These are phyloP conservation scores for Brachyistius frenatus DNA, from an alignment of 2,113 vertebrate genomes.

Conservation along the genomic window DNA sequence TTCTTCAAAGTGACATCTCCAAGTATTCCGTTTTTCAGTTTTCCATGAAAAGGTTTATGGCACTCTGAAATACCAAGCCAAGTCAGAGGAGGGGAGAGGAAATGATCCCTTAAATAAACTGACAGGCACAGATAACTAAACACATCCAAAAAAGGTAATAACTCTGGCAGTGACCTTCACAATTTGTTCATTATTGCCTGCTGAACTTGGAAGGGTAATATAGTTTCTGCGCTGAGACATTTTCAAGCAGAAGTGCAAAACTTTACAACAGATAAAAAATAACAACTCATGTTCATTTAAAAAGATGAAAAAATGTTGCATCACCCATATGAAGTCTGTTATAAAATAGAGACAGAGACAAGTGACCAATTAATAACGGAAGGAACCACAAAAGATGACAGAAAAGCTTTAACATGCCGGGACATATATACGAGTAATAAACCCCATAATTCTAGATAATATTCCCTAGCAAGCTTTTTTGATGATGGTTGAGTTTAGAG, in stretches of 20 bases:
- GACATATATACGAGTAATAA: too few species aligned
- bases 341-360: too few species aligned
- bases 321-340: too few species aligned
- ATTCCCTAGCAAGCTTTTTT: too few species aligned
- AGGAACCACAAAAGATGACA: too few species aligned
- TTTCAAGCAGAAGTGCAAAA: constrained; percentile 12
- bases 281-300: neutral
- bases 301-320: neutral
- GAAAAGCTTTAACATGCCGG: too few species aligned
- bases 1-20: neutral
- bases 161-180: constrained; percentile 47
- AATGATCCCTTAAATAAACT: constrained; percentile 74
- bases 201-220: constrained; percentile 41
- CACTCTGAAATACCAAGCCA: constrained; percentile 44
- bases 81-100: constrained; percentile 66
- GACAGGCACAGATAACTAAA: constrained; percentile 75
- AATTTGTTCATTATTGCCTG: constrained; percentile 51
- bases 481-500: too few species aligned
- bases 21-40: constrained; percentile 18
- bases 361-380: too few species aligned
- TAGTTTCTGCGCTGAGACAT: constrained; percentile 21
- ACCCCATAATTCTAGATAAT: too few species aligned
- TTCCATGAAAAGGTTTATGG: constrained; percentile 57
- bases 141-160: constrained; percentile 81
- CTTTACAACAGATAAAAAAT: neutral